Conservation (phyloP, 1,140 invertebrate genomes). For the Mactra quadrangularis region DNA sequence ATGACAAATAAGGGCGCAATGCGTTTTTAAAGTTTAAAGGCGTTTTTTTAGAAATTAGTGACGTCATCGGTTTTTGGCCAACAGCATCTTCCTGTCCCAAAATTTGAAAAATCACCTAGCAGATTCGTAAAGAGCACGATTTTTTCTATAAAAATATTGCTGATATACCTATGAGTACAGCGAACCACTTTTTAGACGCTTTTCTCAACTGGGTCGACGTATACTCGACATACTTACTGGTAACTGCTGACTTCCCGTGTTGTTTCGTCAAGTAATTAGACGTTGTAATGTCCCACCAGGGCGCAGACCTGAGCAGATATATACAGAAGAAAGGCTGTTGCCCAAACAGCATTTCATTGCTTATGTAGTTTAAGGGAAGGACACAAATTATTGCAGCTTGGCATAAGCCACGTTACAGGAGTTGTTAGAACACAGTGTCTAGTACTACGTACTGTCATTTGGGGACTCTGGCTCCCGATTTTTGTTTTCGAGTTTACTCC, state of each 20-base stretch:
- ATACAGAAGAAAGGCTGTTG: neutral
- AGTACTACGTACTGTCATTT: neutral
- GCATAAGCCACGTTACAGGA: neutral
- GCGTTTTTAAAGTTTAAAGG: no score
- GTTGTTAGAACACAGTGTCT: slow-evolving; percentile 3
- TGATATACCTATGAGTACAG: no score
- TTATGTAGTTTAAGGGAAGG: neutral
- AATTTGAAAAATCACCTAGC: no score
- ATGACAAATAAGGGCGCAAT: no score
- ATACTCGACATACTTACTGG: no score
- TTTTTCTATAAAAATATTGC: no score
- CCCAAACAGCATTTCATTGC: neutral
- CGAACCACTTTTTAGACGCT: no score
- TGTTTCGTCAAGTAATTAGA: neutral
- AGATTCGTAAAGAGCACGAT: no score
- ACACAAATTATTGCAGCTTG: neutral
- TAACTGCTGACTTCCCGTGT: neutral
- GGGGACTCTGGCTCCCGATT: neutral
- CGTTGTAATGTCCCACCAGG: neutral
- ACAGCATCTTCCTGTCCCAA: no score
- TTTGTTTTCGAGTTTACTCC: neutral
- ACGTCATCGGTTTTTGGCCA: no score
- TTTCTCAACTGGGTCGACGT: no score
- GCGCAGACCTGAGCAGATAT: neutral
- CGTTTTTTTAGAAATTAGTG: no score